phyloP scores from a whole-genome alignment of 2,113 vertebrate species.

The Perca flavescens region DNA sequence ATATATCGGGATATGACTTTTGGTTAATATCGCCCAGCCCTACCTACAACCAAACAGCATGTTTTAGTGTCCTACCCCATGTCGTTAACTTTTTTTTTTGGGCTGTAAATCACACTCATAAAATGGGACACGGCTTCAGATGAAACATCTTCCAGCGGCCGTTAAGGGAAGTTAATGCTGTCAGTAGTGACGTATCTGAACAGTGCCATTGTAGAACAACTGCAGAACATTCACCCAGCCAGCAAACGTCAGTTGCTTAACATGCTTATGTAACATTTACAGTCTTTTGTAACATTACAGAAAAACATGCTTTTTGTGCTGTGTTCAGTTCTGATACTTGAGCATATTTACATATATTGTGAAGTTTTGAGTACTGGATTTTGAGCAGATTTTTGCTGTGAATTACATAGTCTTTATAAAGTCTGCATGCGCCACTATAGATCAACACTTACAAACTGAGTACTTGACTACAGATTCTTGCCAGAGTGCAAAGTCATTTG shows the following conservation, averaged over 20 bases:
- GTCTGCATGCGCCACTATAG: not conserved
- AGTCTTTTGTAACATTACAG: conserved; percentile 24
- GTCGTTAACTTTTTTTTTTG: not conserved
- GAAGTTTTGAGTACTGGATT: not conserved
- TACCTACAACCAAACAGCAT: not conserved
- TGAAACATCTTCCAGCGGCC: not conserved
- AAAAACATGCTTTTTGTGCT: conserved; percentile 13
- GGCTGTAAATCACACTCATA: not conserved
- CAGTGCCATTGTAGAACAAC: conserved; percentile 4
- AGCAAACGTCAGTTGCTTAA: conserved; percentile 58
- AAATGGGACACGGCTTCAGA: not conserved
- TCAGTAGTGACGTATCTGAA: conserved; percentile 18
- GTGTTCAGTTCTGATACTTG: not conserved
- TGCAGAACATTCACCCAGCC: conserved; percentile 25
- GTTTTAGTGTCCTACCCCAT: not conserved
- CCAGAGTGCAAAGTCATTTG: conserved; percentile 14
- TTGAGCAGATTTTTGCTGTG: not conserved
- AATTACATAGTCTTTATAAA: not conserved
- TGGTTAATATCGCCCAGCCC: too few species aligned
- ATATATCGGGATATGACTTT: too few species aligned
- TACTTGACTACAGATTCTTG: conserved; percentile 21
- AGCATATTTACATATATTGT: not conserved
- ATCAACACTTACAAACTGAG: conserved; percentile 4
- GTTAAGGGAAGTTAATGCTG: not conserved
- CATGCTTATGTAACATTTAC: conserved; percentile 59